These are phyloP conservation scores for Endotricha flammealis DNA, from an alignment of 2,888 invertebrate species.

Conservation along the genomic window DNA sequence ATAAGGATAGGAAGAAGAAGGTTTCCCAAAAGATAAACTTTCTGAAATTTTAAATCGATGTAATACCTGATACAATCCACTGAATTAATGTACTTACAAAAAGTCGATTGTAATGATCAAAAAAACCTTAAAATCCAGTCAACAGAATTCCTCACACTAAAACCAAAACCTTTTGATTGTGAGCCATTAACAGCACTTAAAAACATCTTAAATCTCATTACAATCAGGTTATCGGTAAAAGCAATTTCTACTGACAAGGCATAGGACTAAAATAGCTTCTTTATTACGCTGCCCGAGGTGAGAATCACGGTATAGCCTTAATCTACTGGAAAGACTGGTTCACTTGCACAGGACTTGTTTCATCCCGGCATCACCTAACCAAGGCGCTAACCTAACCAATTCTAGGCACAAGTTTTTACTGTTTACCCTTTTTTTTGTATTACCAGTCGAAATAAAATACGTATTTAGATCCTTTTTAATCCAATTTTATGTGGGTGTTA, in stretches of 20 bases:
- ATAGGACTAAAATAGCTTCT: constrained; percentile 44
- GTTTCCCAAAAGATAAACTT: no score
- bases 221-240: constrained; percentile 23
- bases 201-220: no score
- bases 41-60: no score
- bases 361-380: constrained; percentile 34
- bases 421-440: neutral
- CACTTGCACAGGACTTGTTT: constrained; percentile 28
- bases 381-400: constrained; percentile 6
- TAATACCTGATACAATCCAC: no score
- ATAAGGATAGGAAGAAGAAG: no score
- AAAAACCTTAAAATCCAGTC: no score
- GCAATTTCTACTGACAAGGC: constrained; percentile 30
- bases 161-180: no score
- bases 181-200: no score
- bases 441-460: neutral
- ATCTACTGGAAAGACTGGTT: constrained; percentile 52
- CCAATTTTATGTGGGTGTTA: neutral
- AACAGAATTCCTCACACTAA: no score
- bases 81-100: no score
- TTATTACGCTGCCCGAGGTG: constrained; percentile 32
- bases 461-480: neutral
- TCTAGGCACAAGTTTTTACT: neutral
- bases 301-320: constrained; percentile 37
- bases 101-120: no score